phyloP scores from a whole-genome alignment of 2,113 vertebrate genomes.

The Pseudorhombus dupliciocellatus region DNA sequence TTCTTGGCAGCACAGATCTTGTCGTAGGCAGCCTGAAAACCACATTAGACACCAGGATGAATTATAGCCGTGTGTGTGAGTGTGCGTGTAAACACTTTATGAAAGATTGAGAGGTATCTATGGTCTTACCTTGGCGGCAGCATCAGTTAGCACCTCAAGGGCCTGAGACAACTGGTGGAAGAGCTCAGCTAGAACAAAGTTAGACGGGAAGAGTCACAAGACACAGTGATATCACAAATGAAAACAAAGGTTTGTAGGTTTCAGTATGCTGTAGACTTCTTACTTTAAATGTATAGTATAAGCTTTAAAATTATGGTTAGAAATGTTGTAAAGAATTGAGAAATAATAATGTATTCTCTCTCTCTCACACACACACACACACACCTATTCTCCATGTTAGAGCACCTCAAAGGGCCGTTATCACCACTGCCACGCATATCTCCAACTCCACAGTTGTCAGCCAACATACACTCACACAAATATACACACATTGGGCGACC shows the following conservation, averaged over 20 bases:
- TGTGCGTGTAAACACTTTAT: background rate
- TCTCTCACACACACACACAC: conserved; percentile 23
- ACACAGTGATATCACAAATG: background rate
- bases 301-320: conserved; percentile 2
- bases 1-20: conserved; percentile 89
- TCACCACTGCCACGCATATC: conserved; percentile 26
- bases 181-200: conserved; percentile 83
- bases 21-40: conserved; percentile 91
- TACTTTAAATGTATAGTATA: background rate
- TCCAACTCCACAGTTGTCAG: conserved; percentile 47
- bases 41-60: conserved; percentile 14
- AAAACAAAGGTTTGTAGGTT: background rate
- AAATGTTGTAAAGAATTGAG: background rate
- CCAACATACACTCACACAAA: conserved; percentile 39
- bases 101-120: background rate
- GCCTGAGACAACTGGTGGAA: conserved; percentile 98
- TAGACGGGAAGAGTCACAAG: background rate
- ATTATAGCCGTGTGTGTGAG: background rate
- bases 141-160: conserved; percentile 91
- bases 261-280: background rate
- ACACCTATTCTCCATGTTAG: conserved; percentile 43
- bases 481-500: conserved; percentile 39
- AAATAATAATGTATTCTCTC: background rate
- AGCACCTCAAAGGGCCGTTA: conserved; percentile 39
- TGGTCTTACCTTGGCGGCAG: conserved; percentile 89